phyloP scores from a whole-genome alignment of 2,797 vertebrate genomes.

The Onychomys arenicola region DNA sequence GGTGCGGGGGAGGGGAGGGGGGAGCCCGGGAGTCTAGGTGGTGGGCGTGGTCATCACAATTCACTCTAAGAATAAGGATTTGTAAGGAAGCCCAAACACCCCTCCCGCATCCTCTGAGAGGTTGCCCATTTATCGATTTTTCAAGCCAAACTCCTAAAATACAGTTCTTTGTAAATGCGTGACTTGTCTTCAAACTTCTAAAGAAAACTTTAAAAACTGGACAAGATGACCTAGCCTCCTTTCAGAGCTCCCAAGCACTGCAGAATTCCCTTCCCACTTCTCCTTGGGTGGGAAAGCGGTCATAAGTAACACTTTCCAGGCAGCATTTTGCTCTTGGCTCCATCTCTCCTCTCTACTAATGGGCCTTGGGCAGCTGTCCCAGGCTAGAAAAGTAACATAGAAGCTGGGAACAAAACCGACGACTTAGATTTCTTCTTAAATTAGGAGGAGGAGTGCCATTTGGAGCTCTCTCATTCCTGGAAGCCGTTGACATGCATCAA shows the following conservation, averaged over 20 bases:
- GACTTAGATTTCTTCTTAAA: constrained; percentile 68
- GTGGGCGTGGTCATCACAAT: fast-evolving
- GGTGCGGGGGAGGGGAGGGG: no score
- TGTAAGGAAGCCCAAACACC: neutral
- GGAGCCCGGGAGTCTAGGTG: neutral
- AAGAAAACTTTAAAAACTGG: neutral
- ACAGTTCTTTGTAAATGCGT: neutral
- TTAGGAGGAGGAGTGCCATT: neutral
- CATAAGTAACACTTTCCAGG: neutral
- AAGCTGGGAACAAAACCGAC: constrained; percentile 64
- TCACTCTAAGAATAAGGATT: neutral
- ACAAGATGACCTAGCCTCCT: neutral
- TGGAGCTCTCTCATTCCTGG: constrained; percentile 45
- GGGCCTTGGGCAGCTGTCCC: constrained; percentile 64
- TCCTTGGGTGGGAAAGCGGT: neutral
- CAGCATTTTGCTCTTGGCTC: neutral
- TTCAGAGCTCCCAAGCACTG: neutral
- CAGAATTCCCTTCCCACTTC: neutral
- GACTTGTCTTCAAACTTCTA: neutral
- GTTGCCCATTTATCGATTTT: neutral
- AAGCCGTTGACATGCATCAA: constrained; percentile 37
- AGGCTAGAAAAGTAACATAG: constrained; percentile 61
- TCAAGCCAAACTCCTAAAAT: constrained; percentile 6
- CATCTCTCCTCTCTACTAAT: constrained; percentile 30
- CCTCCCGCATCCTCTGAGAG: neutral